These are phyloP conservation scores for Perognathus longimembris DNA, from an alignment of 2,113 vertebrate species.

Conservation along the genomic window DNA sequence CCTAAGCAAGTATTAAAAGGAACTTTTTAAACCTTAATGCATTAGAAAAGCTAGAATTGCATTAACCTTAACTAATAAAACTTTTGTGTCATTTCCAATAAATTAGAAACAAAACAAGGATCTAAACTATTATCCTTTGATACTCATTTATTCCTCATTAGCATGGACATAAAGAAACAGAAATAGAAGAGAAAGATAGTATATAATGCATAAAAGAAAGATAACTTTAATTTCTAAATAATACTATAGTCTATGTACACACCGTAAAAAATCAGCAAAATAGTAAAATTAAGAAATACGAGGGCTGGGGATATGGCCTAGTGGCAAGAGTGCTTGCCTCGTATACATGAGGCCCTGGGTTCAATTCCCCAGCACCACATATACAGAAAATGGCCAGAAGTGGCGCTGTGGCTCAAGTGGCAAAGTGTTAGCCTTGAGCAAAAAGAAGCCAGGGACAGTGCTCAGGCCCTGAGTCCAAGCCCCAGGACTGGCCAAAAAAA, in stretches of 20 bases:
- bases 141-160: too few species aligned
- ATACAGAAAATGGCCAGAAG: too few species aligned
- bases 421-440: too few species aligned
- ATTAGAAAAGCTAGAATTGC: neutral
- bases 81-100: conserved; percentile 1
- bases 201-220: neutral
- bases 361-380: too few species aligned
- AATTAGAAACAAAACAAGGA: neutral
- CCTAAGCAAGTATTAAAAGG: neutral
- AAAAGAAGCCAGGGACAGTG: too few species aligned
- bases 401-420: too few species aligned
- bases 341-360: too few species aligned
- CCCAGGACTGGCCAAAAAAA: too few species aligned
- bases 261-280: conserved; percentile 1
- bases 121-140: neutral
- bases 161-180: neutral
- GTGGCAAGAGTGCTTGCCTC: too few species aligned
- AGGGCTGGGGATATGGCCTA: too few species aligned
- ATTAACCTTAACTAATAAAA: neutral
- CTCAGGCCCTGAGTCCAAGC: too few species aligned
- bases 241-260: neutral
- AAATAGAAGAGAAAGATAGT: neutral
- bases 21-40: neutral
- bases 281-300: neutral
- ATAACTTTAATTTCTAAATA: neutral